These are phyloP conservation scores for Orestias chungarensis DNA, from an alignment of 2,797 vertebrate genomes.

Conservation along the genomic window DNA sequence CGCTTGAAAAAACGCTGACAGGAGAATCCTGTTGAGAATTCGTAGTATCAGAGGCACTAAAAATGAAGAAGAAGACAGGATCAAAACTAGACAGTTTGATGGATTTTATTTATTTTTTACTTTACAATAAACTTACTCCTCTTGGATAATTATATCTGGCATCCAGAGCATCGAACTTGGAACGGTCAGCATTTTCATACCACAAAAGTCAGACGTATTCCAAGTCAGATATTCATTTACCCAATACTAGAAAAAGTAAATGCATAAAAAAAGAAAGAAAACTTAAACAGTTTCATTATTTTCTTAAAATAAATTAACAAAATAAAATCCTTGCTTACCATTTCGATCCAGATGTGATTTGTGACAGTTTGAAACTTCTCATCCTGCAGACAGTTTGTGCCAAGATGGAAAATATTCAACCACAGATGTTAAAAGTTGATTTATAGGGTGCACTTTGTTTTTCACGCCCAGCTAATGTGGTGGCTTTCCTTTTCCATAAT, in stretches of 20 bases:
- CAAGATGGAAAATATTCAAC: background rate
- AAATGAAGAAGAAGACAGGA: background rate
- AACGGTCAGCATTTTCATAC: slow-evolving; percentile 48
- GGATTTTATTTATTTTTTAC: background rate
- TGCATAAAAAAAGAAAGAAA: background rate
- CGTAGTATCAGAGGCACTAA: slow-evolving; percentile 47
- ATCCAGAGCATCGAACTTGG: slow-evolving; percentile 64
- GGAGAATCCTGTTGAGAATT: rapidly evolving
- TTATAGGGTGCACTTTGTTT: too few relatives aligned
- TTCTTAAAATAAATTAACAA: background rate
- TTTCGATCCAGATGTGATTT: background rate
- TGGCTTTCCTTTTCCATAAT: too few relatives aligned
- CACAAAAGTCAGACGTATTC: slow-evolving; percentile 68
- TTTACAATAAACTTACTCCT: slow-evolving; percentile 63
- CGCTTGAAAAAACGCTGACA: background rate
- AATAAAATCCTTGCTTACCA: background rate
- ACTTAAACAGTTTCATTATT: background rate
- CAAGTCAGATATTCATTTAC: slow-evolving; percentile 69
- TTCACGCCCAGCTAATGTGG: too few relatives aligned
- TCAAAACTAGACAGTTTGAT: background rate
- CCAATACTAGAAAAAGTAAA: slow-evolving; percentile 58
- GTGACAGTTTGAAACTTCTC: slow-evolving; percentile 18
- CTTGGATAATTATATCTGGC: slow-evolving; percentile 62
- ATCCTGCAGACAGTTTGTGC: background rate
- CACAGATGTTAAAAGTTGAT: too few relatives aligned